These are phyloP conservation scores for Prionailurus bengalensis DNA, from an alignment of 2,113 vertebrate genomes.

Conservation along the genomic window DNA sequence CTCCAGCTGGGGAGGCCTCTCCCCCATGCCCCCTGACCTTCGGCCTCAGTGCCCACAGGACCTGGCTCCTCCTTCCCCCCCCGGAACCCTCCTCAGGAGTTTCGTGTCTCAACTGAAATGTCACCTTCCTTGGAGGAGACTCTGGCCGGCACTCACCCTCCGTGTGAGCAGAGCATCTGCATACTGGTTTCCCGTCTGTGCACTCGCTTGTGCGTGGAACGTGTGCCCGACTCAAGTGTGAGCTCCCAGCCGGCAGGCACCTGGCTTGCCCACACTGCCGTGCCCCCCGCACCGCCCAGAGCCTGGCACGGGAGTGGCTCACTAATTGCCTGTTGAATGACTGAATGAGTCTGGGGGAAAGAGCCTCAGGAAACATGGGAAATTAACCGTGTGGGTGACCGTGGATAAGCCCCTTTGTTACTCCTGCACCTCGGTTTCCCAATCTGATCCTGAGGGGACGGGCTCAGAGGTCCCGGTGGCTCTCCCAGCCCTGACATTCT, in stretches of 20 bases:
- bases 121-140: not conserved
- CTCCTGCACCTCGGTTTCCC: not conserved
- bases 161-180: not conserved
- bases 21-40: not conserved
- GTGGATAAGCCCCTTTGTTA: not conserved
- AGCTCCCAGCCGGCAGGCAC: not conserved
- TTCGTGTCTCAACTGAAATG: not conserved
- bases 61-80: not conserved
- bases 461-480: not conserved
- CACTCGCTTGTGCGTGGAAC: rapidly evolving
- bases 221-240: not conserved
- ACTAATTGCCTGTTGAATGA: not conserved
- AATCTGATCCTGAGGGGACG: not conserved
- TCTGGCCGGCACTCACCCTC: not conserved
- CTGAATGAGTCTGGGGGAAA: not conserved
- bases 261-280: rapidly evolving
- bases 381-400: not conserved
- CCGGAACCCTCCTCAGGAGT: rapidly evolving
- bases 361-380: not conserved
- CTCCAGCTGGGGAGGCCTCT: not conserved
- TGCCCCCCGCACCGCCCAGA: not conserved
- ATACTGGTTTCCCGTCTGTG: rapidly evolving
- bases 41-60: rapidly evolving
- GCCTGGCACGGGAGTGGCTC: not conserved
- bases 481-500: not conserved